Evolutionary conservation across 2,888 invertebrate species (phyloP), one percentile per base, ranked within the genome.

Genomic region (Epinotia ramella): DNA sequence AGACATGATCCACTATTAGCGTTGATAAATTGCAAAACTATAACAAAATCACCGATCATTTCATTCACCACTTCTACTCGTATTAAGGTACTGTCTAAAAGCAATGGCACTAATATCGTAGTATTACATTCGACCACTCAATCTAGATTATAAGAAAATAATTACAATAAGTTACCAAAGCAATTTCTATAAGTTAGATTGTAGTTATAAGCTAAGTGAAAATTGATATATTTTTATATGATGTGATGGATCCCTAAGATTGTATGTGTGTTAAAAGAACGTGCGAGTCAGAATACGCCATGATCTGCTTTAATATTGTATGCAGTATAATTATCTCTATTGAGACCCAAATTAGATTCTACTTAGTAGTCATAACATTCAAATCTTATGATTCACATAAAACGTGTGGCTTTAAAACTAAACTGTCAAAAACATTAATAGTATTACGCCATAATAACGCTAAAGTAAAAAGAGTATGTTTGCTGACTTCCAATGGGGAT

Each of bases 111-210:
- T 68, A 79, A 76, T 79, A 77, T 80, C 24, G 77, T 77, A 81
- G 56, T 69, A 77, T 70, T 66, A 77, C 77, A 79, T 76, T 77
- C 73, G 83, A 86, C 81, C 83, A 85, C 82, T 81, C 78, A 79
- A 71, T 77, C 79, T 86, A 86, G 83, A 75, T 77, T 78, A 70
- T 89, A 89, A 88, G 87, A 60, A 70, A 65, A 60, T 86, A 84
- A 84, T 83, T 85, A 80, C 85, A 87, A 86, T 93, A 91, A 93
- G 94, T 94, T 94, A 94, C 94, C 94, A 94, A 94, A 94, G 94
- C 93, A 91, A 92, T 92, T 88, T 88, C 80, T 81, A 84, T 82
- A 90, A 88, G 88, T 24, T 87, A 78, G 81, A 85, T 77, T 77
- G 78, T 83, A 80, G 73, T 44, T 57, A 78, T 87, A 86, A 84